These are phyloP conservation scores for Cataglyphis livida DNA, from an alignment of 2,888 invertebrate genomes.

Conservation along the genomic window DNA sequence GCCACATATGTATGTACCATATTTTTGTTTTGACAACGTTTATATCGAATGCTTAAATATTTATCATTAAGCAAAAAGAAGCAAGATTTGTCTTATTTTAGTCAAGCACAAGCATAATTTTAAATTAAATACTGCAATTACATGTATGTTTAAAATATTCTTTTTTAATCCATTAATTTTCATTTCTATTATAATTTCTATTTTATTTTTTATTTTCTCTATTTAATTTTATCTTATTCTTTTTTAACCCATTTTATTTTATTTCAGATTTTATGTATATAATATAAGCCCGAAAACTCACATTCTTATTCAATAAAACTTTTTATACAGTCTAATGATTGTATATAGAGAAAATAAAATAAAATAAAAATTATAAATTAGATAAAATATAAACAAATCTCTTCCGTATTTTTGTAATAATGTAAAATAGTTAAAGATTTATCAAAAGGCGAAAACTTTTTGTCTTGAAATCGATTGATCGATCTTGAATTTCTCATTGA, in stretches of 20 bases:
- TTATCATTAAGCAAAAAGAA: background rate
- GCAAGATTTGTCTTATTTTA: background rate
- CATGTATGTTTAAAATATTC: background rate
- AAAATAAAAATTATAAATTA: constrained; percentile 4
- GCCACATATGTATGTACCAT: constrained; percentile 21
- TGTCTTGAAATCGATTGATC: background rate
- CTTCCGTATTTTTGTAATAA: constrained; percentile 6
- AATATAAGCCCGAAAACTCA: background rate
- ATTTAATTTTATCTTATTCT: constrained; percentile 5
- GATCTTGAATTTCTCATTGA: constrained; percentile 5
- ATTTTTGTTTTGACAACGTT: constrained; percentile 55
- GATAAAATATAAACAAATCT: constrained; percentile 10
- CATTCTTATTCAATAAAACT: background rate
- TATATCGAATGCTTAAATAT: constrained; percentile 61
- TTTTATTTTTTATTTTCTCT: background rate
- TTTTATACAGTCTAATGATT: background rate
- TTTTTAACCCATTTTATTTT: background rate
- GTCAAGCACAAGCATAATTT: background rate
- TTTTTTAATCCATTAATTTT: constrained; percentile 1
- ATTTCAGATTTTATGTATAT: background rate
- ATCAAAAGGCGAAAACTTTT: background rate
- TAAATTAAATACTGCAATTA: constrained; percentile 14
- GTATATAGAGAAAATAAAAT: constrained; percentile 8
- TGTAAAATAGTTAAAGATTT: constrained; percentile 7
- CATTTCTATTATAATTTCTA: constrained; percentile 5